Percentiles rank a stretch among this genome's conserved stretches.
These are phyloP conservation scores for Mustela lutreola DNA, from an alignment of 2,113 vertebrate genomes.

Conservation along the genomic window DNA sequence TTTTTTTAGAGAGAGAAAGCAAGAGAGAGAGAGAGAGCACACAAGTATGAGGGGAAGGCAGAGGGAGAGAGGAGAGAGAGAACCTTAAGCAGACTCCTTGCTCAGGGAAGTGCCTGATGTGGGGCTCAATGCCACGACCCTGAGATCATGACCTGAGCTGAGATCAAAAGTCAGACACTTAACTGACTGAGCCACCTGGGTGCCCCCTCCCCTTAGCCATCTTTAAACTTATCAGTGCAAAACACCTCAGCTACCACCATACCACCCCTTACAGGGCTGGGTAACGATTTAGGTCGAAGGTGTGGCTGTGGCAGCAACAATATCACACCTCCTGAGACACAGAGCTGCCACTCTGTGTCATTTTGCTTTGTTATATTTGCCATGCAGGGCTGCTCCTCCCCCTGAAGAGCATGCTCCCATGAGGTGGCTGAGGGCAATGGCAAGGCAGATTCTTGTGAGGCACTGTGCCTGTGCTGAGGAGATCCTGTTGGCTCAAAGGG, in stretches of 20 bases:
- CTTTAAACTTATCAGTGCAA: neutral
- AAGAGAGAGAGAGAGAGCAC: neutral
- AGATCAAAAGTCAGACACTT: neutral
- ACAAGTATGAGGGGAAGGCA: neutral
- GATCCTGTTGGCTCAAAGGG: neutral
- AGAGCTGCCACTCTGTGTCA: neutral
- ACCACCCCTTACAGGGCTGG: neutral
- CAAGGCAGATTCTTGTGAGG: neutral
- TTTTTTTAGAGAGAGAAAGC: neutral
- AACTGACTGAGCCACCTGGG: neutral
- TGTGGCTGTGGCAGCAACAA: neutral
- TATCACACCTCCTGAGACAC: neutral
- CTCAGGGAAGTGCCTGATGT: neutral
- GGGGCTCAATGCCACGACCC: neutral
- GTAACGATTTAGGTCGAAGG: neutral
- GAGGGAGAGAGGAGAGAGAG: neutral
- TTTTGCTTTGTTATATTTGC: neutral
- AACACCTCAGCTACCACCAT: neutral
- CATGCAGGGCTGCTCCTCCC: neutral
- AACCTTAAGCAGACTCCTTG: neutral
- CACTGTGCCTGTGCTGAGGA: neutral
- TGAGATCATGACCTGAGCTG: neutral
- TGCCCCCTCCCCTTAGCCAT: neutral
- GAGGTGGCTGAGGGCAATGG: neutral
- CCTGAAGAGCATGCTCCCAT: neutral